These are phyloP conservation scores for Romanogobio albipinnatus DNA, from an alignment of 2,113 vertebrate genomes.

Conservation along the genomic window DNA sequence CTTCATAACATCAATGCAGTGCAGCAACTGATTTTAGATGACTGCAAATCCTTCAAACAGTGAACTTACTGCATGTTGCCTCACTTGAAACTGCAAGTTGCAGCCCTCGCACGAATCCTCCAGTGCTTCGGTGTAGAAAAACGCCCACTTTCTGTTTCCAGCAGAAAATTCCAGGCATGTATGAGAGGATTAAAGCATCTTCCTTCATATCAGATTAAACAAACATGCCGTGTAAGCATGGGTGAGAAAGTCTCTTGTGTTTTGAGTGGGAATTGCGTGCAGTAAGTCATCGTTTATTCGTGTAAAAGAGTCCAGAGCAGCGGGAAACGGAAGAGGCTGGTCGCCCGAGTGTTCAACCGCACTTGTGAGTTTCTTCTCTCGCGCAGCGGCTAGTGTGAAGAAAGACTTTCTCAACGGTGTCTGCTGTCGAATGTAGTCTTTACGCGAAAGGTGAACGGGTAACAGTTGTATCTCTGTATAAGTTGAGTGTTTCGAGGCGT, in stretches of 20 bases:
- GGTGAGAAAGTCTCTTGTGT: neutral
- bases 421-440: conserved; percentile 1
- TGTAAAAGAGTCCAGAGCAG: conserved; percentile 36
- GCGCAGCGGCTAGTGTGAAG: neutral
- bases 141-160: conserved; percentile 52
- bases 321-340: conserved; percentile 73
- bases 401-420: neutral
- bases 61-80: conserved; percentile 37
- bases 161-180: conserved; percentile 32
- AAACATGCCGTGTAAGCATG: neutral
- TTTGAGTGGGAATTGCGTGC: neutral
- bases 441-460: neutral
- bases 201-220: neutral
- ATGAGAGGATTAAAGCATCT: conserved; percentile 14
- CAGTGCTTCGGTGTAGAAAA: conserved; percentile 34
- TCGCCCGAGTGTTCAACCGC: conserved; percentile 50
- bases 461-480: neutral
- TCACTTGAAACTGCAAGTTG: conserved; percentile 41
- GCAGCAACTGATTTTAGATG: neutral
- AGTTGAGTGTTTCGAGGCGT: conserved; percentile 33
- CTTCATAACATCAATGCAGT: neutral
- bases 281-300: conserved; percentile 26
- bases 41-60: neutral
- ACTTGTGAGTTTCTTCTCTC: conserved; percentile 32
- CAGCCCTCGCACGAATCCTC: conserved; percentile 18